Conservation (phyloP, 35 echinoderm and acorn worm species). For the Heliocidaris tuberculata region DNA sequence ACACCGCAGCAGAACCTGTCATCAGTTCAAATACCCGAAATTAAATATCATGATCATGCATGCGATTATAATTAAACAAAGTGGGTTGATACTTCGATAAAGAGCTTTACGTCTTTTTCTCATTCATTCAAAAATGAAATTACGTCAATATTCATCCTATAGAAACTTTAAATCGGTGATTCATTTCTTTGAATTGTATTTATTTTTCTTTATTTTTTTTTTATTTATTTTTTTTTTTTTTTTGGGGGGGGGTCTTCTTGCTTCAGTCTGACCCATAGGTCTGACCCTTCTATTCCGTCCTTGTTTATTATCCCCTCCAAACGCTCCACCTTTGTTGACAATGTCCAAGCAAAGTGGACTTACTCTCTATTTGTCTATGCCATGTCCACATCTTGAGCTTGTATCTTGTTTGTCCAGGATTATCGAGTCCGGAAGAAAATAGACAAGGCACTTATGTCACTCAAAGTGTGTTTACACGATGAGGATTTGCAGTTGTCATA, state of each 20-base stretch:
- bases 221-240: background rate
- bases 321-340: background rate
- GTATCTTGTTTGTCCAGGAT: background rate
- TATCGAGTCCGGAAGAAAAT: background rate
- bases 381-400: background rate
- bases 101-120: no score
- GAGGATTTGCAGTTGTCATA: background rate
- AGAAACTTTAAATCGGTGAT: no score
- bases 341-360: conserved; percentile 1
- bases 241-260: no score
- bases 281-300: background rate
- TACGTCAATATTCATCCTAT: no score
- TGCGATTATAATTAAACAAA: no score
- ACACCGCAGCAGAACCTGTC: no score
- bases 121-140: no score
- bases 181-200: background rate
- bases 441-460: background rate
- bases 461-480: background rate
- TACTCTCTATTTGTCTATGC: background rate
- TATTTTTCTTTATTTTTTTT: background rate
- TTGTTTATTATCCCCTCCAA: background rate
- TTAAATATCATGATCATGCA: no score
- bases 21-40: no score
- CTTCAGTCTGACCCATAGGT: no score
- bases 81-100: no score